Evolutionary conservation across 1,140 invertebrate genomes (phyloP), one percentile per base, ranked within the genome.

Genomic region (Anastatus disparis): DNA sequence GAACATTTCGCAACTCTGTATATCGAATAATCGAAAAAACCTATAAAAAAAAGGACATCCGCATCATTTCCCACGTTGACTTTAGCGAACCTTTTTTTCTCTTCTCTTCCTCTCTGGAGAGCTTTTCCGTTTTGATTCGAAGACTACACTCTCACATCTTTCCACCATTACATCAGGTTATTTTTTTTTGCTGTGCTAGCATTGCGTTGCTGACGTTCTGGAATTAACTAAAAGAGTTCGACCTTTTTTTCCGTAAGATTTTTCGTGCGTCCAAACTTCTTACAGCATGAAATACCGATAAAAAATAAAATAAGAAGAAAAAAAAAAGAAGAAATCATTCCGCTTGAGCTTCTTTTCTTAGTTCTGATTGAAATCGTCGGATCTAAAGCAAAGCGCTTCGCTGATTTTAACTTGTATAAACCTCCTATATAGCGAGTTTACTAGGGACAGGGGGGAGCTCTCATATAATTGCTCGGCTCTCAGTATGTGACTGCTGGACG

Each of bases 171-270:
- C 22, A 58, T 42, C 55, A 42, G 55, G 10, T n/a, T n/a, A n/a
- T n/a, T n/a, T n/a, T n/a, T 61, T 61, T 61, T 46, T 12, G 38
- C 58, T 15, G 58, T 44, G 22, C 1, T 24, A 46, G 58, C 58
- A 61, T 38, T 8, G 24, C 1, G 13, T 27, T 17, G 53, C 53
- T 35, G 27, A 55, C 22, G 58, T 46, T 40, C 29, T 20, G 22
- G 58, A 61, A 61, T 46, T 61, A 46, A 24, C 58, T n/a, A n/a
- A n/a, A n/a, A n/a, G 24, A 29, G 7, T 4, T 22, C 31, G 53
- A 56, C 17, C 17, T 56, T 56, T n/a, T n/a, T n/a, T n/a, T n/a
- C 24, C 31, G 2, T 35, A 4, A 7, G 15, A 17, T 3, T 22
- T 42, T 20, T 2, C 20, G 35, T 20, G 22, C 9, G 10, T 20